Evolutionary conservation across 2,888 invertebrate species (phyloP).

Genomic region (Kryphioiulus occultus): DNA sequence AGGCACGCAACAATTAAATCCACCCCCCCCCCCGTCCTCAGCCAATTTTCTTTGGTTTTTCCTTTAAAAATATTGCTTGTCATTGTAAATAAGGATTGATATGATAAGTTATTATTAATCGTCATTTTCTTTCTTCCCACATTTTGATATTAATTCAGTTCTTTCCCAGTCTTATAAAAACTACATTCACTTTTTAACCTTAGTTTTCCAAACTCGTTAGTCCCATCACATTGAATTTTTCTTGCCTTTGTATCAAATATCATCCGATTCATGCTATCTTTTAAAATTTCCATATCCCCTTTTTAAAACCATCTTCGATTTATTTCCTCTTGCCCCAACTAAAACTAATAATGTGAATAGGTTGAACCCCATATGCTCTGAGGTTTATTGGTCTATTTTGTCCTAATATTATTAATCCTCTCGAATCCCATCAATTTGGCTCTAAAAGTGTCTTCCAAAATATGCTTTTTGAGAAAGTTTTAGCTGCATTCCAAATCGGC

Average conservation of each 20-base stretch:
- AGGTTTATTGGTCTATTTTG: constrained; percentile 11
- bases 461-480: neutral
- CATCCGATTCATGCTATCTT: constrained; percentile 21
- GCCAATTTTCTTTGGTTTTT: neutral
- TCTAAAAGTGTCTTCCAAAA: constrained; percentile 32
- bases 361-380: constrained; percentile 46
- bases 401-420: neutral
- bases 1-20: neutral
- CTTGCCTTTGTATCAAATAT: constrained; percentile 42
- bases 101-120: constrained; percentile 33
- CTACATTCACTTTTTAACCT: neutral
- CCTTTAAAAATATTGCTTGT: constrained; percentile 29
- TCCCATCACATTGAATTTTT: neutral
- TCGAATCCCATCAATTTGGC: neutral
- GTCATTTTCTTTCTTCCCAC: neutral
- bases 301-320: constrained; percentile 36
- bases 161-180: constrained; percentile 24
- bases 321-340: constrained; percentile 32
- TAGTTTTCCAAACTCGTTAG: constrained; percentile 13
- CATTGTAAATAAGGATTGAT: constrained; percentile 46
- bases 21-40: neutral
- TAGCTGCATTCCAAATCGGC: neutral
- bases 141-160: neutral
- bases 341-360: constrained; percentile 45
- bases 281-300: neutral